Base-by-base conservation (phyloP, 2,113 vertebrate species). In the Spizaetus ornatus region DNA sequence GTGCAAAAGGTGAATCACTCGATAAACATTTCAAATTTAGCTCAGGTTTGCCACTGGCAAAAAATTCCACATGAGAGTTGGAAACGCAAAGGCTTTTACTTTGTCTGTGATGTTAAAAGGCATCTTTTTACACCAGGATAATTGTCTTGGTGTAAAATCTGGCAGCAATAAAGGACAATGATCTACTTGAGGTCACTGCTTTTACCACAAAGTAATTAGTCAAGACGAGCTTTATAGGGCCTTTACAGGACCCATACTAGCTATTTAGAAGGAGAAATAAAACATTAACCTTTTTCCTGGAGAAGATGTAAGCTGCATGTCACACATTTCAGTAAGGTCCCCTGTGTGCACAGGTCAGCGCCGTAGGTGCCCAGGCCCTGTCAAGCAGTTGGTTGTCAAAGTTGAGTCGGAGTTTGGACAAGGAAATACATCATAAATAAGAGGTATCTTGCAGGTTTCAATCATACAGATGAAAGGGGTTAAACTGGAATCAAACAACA, bases 141-240 rank as follows among this genome's bases (percentile, higher is more conserved):
- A 50, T 45, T 50, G 66, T 52, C 70, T 61, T 34, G 82, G 79
- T 81, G 19, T 67, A 58, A 91, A 95, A 95, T 13, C 79, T 67
- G 82, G 67, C 85, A 81, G 85, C 86, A 80, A 7, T 96, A 88
- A 95, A 93, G 80, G 82, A 59, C 92, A 65, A 1, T 40, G 82
- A 94, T 81, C 85, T 91, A 42, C 78, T 13, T 45, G 36, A 90
- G 91, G 95, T 96, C 92, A 73, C 56, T 65, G 84, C 52, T 94
- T 87, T 74, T 71, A 40, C 67, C 93, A 94, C 82, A 6, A 18
- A 81, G 59, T 73, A 92, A 96, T 96, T 94, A 94, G 82, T 63
- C 53, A 88, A 80, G 76, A 38, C 50, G 50, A 92, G 63, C 59
- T 94, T 95, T 81, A 95, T 74, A 43, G 86, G 79, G 50, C 38